phyloP scores from a whole-genome alignment of 2,797 vertebrate species.

The Leptoclinus maculatus region DNA sequence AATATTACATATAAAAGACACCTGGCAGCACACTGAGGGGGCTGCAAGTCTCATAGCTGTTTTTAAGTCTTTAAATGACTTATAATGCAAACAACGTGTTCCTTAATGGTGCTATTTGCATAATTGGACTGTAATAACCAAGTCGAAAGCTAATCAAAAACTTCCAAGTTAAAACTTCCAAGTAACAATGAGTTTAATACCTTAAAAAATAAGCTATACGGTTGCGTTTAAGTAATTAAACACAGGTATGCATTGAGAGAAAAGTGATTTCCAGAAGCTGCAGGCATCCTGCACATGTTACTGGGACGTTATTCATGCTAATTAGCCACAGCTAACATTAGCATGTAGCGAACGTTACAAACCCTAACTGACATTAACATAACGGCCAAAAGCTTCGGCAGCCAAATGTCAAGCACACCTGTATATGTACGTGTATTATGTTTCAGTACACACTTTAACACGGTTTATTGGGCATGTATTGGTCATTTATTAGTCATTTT shows the following conservation, averaged over 20 bases:
- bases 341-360: not conserved
- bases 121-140: not conserved
- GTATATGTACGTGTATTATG: too few relatives aligned
- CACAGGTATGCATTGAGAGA: not conserved
- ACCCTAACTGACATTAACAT: not conserved
- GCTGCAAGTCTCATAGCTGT: not conserved
- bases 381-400: not conserved
- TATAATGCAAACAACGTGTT: not conserved
- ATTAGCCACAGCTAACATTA: not conserved
- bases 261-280: not conserved
- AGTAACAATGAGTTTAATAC: not conserved
- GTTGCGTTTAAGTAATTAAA: not conserved
- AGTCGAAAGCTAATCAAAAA: not conserved
- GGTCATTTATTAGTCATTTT: too few relatives aligned
- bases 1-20: too few relatives aligned
- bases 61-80: not conserved
- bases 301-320: not conserved
- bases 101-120: not conserved
- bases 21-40: not conserved
- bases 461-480: too few relatives aligned
- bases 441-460: too few relatives aligned
- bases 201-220: not conserved
- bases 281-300: not conserved
- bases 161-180: not conserved
- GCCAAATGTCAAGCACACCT: not conserved